Base-by-base conservation (phyloP, 2,888 invertebrate species). In the Holacanthella duospinosa region DNA sequence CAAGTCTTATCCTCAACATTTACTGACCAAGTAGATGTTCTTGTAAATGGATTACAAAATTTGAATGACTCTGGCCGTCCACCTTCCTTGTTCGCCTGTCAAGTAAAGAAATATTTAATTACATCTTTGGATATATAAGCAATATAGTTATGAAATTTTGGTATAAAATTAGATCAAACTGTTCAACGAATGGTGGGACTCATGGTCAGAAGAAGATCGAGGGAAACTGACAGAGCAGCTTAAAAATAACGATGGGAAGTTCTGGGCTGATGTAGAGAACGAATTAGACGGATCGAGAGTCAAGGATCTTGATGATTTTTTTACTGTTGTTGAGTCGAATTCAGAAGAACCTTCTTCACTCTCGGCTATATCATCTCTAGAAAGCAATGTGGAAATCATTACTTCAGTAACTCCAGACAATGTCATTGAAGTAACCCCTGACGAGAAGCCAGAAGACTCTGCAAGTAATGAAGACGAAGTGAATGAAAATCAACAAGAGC, bases 161-260 rank as follows among this genome's bases (percentile, higher is more conserved):
- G 12, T 58, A 12, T 9, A 29, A 12, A 61, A 62, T 19, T 44
- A 72, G 72, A 43, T 70, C 0, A 72, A 72, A 36, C 61, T 72
- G 43, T 71, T 72, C 60, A 72, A 70, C 29, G 72, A 72, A 25
- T 72, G 72, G 72, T 72, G 71, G 70, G 59, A 36, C 12, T 64
- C 66, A 2, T 72, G 71, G 71, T 28, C 29, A 24, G 66, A 67
- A 24, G 60, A 26, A 16, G 71, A 71, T 12, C 61, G 63, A 27
- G 66, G 69, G 16, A 63, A 65, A n/a, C 60, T 68, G 24, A 68
- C 60, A 1, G 29, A 60, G 1, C 19, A 61, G 16, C n/a, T 72
- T 1, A 66, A 68, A 43, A 66, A 66, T 2, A 66, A 62, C 24
- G 70, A 72, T 61, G 48, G 66, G 1, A 70, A 71, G 62, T 72